Conservation (phyloP, 2,888 invertebrate species). For the Ditylenchus weischeri region DNA sequence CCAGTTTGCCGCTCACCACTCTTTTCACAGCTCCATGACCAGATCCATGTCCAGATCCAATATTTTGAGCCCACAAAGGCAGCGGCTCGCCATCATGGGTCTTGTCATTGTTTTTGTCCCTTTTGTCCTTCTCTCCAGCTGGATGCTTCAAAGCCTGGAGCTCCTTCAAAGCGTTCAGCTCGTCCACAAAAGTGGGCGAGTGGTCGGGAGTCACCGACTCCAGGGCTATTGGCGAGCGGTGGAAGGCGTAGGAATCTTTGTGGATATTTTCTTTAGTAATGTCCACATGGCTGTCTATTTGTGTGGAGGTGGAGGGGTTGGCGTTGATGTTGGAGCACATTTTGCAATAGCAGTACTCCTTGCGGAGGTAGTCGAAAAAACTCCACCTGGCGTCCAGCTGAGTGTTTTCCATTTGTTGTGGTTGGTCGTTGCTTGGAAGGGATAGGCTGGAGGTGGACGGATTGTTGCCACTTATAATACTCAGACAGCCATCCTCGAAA, state of each 20-base stretch:
- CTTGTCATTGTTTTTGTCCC: background rate
- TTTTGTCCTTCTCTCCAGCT: background rate
- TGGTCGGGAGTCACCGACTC: slow-evolving; percentile 17
- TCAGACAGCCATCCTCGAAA: slow-evolving; percentile 34
- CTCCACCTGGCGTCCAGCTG: slow-evolving; percentile 12
- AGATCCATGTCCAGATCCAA: background rate
- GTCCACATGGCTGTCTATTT: too few species aligned
- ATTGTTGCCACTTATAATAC: slow-evolving; percentile 12
- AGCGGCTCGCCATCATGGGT: background rate
- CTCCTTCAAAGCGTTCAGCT: slow-evolving; percentile 11
- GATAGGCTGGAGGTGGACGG: background rate
- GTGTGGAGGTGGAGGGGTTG: background rate
- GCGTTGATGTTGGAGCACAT: slow-evolving; percentile 24
- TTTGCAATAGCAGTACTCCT: slow-evolving; percentile 33
- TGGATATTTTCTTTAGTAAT: background rate
- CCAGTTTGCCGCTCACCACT: slow-evolving; percentile 2
- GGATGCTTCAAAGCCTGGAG: background rate
- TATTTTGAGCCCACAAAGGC: slow-evolving; percentile 4
- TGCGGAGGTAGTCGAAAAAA: slow-evolving; percentile 30
- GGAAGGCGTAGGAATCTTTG: slow-evolving; percentile 13
- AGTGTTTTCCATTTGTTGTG: background rate
- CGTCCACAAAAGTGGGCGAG: slow-evolving; percentile 14
- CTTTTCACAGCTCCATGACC: background rate
- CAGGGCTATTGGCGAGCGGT: slow-evolving; percentile 5
- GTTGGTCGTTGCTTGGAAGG: background rate